Base-by-base conservation (phyloP, 2,888 invertebrate genomes). In the Phlogophora meticulosa region DNA sequence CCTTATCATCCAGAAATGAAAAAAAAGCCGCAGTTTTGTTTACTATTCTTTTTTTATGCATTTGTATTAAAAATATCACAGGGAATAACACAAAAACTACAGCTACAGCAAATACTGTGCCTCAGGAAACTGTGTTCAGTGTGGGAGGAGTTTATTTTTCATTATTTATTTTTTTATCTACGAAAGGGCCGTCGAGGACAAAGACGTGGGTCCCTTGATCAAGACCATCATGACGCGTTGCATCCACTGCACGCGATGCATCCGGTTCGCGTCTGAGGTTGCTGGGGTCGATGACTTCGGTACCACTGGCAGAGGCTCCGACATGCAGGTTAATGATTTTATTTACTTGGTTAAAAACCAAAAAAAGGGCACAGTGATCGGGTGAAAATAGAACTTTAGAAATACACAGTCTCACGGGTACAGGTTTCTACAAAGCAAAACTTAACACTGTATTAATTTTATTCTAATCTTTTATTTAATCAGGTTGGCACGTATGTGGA, bases 161-260 rank as follows among this genome's bases (percentile, higher is more conserved):
- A 52, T 42, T 57, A 5, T 55, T 58, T 40, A 7, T 15, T 48
- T 63, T 49, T 51, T 58, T 38, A 3, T 17, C 1, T n/a, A 15
- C 7, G 0, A 60, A 34, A 98, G 99, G 83, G 99, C 99, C 76
- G 99, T 99, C 0, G 99, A 99, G 92, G 99, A 99, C 93, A 99
- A 99, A 92, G 98, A 99, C 92, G 97, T 99, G 71, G 99, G 99
- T 0, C 99, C 99, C 0, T 95, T 99, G 76, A 98, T 99, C 24
- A 99, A 99, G 94, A 99, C 99, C 0, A 98, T 99, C 24, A 99
- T 99, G 99, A 99, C 99, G 0, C 97, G 99, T 57, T 99, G 99
- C 93, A 99, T 99, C 89, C 99, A 99, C 89, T 99, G 99, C 94
- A 99, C 99, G 0, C 96, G 99, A 5, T 99, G 99, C 91, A 98